These are phyloP conservation scores for Typhlichthys subterraneus DNA, from an alignment of 2,797 vertebrate genomes.

Conservation along the genomic window DNA sequence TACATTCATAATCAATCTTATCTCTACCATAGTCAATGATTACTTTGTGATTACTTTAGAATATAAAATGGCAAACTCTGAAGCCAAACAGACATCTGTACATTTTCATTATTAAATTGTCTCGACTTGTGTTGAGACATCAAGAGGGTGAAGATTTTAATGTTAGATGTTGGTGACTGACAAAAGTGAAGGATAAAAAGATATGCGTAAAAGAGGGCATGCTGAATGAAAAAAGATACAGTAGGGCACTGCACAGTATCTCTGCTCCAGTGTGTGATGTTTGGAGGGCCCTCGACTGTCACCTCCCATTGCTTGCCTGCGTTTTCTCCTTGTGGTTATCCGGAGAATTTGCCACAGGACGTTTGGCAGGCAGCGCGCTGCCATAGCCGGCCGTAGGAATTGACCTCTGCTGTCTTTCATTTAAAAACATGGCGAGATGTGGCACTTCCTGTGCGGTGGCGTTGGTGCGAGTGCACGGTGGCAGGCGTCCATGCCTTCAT, in stretches of 20 bases:
- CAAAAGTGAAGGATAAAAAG: too few species aligned
- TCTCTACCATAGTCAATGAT: too few species aligned
- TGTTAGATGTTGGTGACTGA: too few species aligned
- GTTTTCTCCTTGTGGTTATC: slow-evolving; percentile 7
- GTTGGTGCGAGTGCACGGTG: slow-evolving; percentile 51
- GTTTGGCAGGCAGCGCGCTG: slow-evolving; percentile 3
- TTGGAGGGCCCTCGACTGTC: slow-evolving; percentile 3
- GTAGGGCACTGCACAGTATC: slow-evolving; percentile 12
- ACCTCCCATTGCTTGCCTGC: background rate
- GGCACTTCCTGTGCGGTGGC: slow-evolving; percentile 60
- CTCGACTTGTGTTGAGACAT: too few species aligned
- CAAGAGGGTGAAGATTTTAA: too few species aligned
- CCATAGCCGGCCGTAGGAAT: slow-evolving; percentile 32
- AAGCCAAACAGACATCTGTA: too few species aligned
- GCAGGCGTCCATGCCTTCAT: slow-evolving; percentile 58
- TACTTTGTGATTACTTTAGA: too few species aligned
- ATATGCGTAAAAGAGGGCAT: too few species aligned
- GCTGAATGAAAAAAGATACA: too few species aligned
- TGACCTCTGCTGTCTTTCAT: slow-evolving; percentile 27
- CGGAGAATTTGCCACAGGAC: slow-evolving; percentile 21
- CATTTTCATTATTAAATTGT: too few species aligned
- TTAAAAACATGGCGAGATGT: slow-evolving; percentile 44
- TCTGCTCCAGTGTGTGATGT: slow-evolving; percentile 1
- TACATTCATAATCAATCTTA: too few species aligned
- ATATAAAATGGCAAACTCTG: too few species aligned